A percentile compares a stretch with the other conserved stretches of the same genome.
Evolutionary conservation across 2,797 vertebrate species (phyloP).

Genomic region (Trachurus trachurus): DNA sequence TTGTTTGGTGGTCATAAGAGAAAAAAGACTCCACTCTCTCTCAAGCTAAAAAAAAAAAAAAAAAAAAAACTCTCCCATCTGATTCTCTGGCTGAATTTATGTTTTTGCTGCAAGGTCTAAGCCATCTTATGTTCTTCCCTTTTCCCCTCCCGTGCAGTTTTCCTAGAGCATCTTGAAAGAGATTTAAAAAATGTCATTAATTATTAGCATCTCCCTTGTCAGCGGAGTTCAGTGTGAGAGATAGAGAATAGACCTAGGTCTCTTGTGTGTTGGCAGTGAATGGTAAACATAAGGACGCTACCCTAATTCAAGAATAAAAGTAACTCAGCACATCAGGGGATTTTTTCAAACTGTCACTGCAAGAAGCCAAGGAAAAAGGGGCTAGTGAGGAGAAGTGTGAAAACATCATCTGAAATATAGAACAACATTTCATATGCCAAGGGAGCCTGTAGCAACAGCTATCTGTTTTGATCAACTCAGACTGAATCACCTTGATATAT

Average conservation of each 20-base stretch:
- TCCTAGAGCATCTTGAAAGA: constrained; percentile 67
- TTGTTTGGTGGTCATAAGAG: constrained; percentile 12
- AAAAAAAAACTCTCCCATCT: constrained; percentile 4
- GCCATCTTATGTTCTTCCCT: constrained; percentile 46
- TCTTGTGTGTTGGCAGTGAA: constrained; percentile 32
- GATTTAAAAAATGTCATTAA: constrained; percentile 70
- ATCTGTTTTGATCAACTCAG: constrained; percentile 27
- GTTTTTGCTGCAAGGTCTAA: constrained; percentile 44
- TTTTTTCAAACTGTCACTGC: constrained; percentile 41
- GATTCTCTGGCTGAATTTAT: constrained; percentile 40
- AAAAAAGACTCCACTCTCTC: constrained; percentile 23
- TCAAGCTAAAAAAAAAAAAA: constrained; percentile 13
- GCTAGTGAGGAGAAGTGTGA: constrained; percentile 21
- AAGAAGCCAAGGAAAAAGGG: constrained; percentile 25
- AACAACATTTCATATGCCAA: constrained; percentile 36
- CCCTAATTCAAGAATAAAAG: constrained; percentile 63
- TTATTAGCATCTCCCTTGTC: constrained; percentile 72
- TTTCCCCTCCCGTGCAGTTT: constrained; percentile 42
- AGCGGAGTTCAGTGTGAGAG: constrained; percentile 43
- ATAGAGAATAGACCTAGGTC: constrained; percentile 47
- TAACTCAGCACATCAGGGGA: constrained; percentile 38
- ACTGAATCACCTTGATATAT: constrained; percentile 26
- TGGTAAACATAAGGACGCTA: constrained; percentile 57
- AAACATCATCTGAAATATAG: constrained; percentile 46
- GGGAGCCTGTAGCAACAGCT: constrained; percentile 27